Evolutionary conservation across 2,888 invertebrate genomes (phyloP), one percentile per base, ranked within the genome.

Genomic region (Trachelus troglodyta): DNA sequence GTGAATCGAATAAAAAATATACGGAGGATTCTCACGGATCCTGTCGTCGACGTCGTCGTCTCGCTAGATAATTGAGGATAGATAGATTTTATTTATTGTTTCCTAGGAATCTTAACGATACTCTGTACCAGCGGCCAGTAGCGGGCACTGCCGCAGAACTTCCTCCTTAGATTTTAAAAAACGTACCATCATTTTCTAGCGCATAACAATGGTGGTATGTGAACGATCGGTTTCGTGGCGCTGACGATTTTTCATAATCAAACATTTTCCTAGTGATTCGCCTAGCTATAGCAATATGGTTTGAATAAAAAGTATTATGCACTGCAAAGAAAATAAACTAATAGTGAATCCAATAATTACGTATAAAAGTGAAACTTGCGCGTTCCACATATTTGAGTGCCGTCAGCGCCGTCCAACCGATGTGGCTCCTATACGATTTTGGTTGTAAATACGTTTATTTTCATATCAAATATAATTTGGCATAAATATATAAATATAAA

Each of bases 1-100:
- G 79, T 81, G 83, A 86, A 87, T 87, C 85, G 84, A 87, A 87
- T 83, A 79, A 84, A 71, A 12, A 31, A 71, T 31, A 31, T 1
- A 11, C 33, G 56, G 23, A 56, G 56, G 56, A 56, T 56, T 56
- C 56, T 56, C 56, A 56, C 23, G 23, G 56, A 56, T 56, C 56
- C 56, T 56, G 56, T 56, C 9, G 56, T 23, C 56, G 56, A 23
- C 56, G 9, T 56, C 71, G 75, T 81, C 79, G 77, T 78, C 75
- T 79, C 77, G 79, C 79, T 77, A 82, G 77, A 35, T 74, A 83
- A 85, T 87, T 84, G 86, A 89, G 86, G 86, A 88, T 90, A 90
- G 90, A 88, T 91, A 89, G 89, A 90, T 89, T 90, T 90, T 91
- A 91, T 91, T 91, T 91, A 91, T 91, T 91, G 89, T 91, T 90